Evolutionary conservation across 2,797 vertebrate species (phyloP).

Genomic region (Chrysocyon brachyurus): DNA sequence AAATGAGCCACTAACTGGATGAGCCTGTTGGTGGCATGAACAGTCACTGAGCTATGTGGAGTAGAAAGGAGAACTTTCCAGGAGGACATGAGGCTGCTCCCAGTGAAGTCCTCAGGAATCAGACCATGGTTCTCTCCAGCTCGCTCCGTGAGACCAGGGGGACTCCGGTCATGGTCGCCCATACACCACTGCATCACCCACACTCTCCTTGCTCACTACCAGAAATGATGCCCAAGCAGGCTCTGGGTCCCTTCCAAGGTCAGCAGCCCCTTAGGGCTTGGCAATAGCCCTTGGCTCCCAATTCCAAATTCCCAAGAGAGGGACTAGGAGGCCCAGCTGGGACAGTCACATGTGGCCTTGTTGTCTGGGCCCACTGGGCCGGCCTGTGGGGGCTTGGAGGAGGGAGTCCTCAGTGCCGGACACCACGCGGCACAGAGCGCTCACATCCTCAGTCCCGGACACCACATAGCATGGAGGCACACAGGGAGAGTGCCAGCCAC

Average conservation of each 20-base stretch:
- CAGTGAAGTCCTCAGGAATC: not conserved
- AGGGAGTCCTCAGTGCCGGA: no score
- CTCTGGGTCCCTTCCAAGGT: not conserved
- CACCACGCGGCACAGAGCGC: no score
- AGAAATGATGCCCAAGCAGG: not conserved
- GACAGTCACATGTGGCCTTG: not conserved
- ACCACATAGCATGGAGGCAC: no score
- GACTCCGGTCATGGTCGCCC: not conserved
- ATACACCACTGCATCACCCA: no score
- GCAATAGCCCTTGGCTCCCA: not conserved
- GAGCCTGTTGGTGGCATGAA: not conserved
- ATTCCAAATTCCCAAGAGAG: not conserved
- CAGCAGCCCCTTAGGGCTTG: not conserved
- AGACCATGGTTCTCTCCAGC: not conserved
- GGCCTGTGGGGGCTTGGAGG: not conserved
- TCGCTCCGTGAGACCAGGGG: not conserved
- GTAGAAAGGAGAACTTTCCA: not conserved
- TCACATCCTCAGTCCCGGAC: no score
- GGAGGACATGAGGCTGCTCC: not conserved
- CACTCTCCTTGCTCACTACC: not conserved
- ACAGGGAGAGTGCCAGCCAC: no score
- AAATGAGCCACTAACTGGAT: not conserved
- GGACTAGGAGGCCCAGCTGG: not conserved
- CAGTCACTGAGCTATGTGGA: not conserved
- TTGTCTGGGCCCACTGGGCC: not conserved